Percentiles rank a stretch among this genome's conserved stretches.
Evolutionary conservation across 1,140 invertebrate genomes (phyloP).

Genomic region (Drosophila elegans): DNA sequence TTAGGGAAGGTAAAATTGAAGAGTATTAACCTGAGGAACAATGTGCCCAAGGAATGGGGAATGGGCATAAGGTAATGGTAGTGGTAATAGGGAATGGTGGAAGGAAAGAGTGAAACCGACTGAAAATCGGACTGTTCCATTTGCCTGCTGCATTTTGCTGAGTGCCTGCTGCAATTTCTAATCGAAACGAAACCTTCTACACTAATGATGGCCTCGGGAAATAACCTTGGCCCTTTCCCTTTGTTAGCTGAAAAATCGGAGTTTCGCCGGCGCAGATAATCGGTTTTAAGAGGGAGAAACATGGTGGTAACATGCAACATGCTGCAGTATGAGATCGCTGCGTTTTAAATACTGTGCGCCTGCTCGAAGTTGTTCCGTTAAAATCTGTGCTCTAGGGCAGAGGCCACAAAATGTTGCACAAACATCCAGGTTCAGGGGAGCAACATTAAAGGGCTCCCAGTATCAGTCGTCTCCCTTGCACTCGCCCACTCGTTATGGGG

Average conservation of each 20-base stretch:
- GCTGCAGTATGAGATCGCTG: conserved; percentile 25
- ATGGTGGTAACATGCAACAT: conserved; percentile 61
- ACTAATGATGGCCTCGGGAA: conserved; percentile 72
- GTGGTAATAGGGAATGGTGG: neutral
- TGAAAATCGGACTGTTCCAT: conserved; percentile 13
- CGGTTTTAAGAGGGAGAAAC: conserved; percentile 18
- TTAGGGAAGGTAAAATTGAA: neutral
- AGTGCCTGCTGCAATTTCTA: conserved; percentile 80
- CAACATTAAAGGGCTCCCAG: conserved; percentile 52
- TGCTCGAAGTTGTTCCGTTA: conserved; percentile 71
- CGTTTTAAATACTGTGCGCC: conserved; percentile 51
- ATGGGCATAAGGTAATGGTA: conserved; percentile 14
- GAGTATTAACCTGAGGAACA: conserved; percentile 18
- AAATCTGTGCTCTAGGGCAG: conserved; percentile 68
- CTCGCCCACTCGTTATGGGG: neutral
- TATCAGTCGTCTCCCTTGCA: conserved; percentile 14
- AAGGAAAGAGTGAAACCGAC: neutral
- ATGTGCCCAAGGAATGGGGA: conserved; percentile 39
- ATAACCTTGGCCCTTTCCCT: conserved; percentile 63
- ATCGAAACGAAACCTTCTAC: conserved; percentile 84
- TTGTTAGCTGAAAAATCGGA: conserved; percentile 80
- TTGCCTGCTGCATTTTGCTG: conserved; percentile 74
- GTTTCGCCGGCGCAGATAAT: conserved; percentile 39
- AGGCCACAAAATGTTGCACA: conserved; percentile 78
- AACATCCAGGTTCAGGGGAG: conserved; percentile 48